phyloP scores from a whole-genome alignment of 2,797 vertebrate genomes.

The Neosilurus mollespiculum region DNA sequence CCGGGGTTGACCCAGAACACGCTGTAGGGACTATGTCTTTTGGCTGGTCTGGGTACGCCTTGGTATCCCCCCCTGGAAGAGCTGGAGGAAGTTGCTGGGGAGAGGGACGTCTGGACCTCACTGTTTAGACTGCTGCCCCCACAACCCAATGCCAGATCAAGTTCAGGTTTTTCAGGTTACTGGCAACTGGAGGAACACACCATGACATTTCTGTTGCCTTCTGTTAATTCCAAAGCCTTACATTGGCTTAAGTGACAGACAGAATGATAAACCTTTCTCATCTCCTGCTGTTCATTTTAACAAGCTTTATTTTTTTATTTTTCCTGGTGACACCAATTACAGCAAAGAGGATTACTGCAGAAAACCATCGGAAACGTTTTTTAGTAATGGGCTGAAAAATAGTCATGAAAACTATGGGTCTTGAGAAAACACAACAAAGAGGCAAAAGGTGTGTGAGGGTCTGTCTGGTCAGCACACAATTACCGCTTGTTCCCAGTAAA shows the following conservation, averaged over 20 bases:
- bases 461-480: neutral
- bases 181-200: neutral
- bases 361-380: conserved; percentile 28
- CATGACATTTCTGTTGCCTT: neutral
- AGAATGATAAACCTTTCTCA: conserved; percentile 11
- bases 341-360: conserved; percentile 13
- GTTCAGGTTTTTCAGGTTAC: neutral
- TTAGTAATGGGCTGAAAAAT: conserved; percentile 13
- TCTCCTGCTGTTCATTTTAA: conserved; percentile 30
- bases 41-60: no score
- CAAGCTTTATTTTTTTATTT: no score
- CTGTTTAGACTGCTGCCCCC: no score
- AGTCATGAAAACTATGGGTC: conserved; percentile 23
- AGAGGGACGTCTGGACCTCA: no score
- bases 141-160: no score
- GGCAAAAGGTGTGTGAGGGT: neutral
- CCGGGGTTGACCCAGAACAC: no score
- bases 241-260: conserved; percentile 19
- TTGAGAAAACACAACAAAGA: neutral
- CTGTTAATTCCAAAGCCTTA: conserved; percentile 34
- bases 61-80: no score
- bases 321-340: conserved; percentile 39
- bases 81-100: no score
- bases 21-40: no score
- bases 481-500: neutral